Evolutionary conservation across 1,140 invertebrate genomes (phyloP).

Genomic region (Nixonia krombeini): DNA sequence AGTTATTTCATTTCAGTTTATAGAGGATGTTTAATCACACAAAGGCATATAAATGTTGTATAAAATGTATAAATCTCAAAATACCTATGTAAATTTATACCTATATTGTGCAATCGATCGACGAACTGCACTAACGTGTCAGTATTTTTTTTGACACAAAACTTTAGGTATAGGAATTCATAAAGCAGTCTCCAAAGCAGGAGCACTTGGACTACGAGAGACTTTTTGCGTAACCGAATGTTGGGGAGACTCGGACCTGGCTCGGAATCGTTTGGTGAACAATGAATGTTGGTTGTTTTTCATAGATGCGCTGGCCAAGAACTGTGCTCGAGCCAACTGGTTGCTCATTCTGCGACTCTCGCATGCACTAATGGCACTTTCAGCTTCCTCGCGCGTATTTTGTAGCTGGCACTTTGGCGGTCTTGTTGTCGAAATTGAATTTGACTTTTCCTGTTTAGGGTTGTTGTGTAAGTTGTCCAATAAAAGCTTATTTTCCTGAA

Average conservation of each 20-base stretch:
- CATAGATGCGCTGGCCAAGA: conserved; percentile 52
- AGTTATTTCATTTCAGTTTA: too few relatives aligned
- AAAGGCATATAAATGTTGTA: too few relatives aligned
- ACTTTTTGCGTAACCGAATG: conserved; percentile 53
- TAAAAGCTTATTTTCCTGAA: background rate
- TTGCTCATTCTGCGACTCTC: conserved; percentile 63
- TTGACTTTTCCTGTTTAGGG: background rate
- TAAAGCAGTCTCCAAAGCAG: conserved; percentile 67
- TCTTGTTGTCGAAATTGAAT: conserved; percentile 19
- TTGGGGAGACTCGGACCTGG: conserved; percentile 65
- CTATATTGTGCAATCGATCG: too few relatives aligned
- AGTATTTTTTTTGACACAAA: too few relatives aligned
- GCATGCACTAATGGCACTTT: conserved; percentile 34
- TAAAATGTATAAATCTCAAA: too few relatives aligned
- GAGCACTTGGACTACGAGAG: conserved; percentile 65
- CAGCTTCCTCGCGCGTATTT: conserved; percentile 13
- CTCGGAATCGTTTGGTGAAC: conserved; percentile 57
- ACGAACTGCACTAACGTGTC: too few relatives aligned
- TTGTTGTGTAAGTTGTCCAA: conserved; percentile 5
- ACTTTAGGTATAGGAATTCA: too few relatives aligned
- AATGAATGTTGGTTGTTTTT: conserved; percentile 45
- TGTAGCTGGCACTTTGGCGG: conserved; percentile 38
- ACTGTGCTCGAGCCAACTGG: conserved; percentile 65
- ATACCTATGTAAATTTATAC: too few relatives aligned
- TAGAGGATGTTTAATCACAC: too few relatives aligned